Conservation (phyloP, 2,888 invertebrate species). For the Myathropa florea region DNA sequence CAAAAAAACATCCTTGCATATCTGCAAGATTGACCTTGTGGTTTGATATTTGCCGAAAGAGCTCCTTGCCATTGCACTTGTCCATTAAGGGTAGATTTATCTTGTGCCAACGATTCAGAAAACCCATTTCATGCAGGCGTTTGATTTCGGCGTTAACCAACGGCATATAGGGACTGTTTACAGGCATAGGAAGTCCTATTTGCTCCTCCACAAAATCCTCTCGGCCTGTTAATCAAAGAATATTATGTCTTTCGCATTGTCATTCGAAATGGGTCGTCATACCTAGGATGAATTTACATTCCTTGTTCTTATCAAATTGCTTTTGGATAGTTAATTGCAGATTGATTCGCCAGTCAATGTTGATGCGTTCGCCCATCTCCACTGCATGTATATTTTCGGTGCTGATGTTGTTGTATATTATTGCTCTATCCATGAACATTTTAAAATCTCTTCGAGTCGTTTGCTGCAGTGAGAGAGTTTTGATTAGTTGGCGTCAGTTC, state of each 20-base stretch:
- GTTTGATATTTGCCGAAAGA: slow-evolving; percentile 87
- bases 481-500: background rate
- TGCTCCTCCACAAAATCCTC: slow-evolving; percentile 91
- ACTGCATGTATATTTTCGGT: slow-evolving; percentile 83
- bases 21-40: slow-evolving; percentile 94
- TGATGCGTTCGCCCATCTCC: slow-evolving; percentile 85
- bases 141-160: slow-evolving; percentile 90
- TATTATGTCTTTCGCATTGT: background rate
- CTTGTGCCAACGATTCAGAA: slow-evolving; percentile 91
- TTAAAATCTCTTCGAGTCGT: slow-evolving; percentile 75
- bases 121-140: slow-evolving; percentile 91
- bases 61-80: slow-evolving; percentile 87
- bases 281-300: slow-evolving; percentile 90
- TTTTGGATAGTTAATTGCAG: slow-evolving; percentile 87
- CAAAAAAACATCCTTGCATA: slow-evolving; percentile 96
- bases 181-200: slow-evolving; percentile 88
- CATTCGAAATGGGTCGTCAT: slow-evolving; percentile 30
- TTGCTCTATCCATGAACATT: slow-evolving; percentile 83
- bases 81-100: slow-evolving; percentile 90
- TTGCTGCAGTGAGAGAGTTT: background rate
- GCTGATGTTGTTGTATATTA: slow-evolving; percentile 81
- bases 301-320: slow-evolving; percentile 85
- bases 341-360: slow-evolving; percentile 91
- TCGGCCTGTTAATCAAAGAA: slow-evolving; percentile 81
- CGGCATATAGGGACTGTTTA: slow-evolving; percentile 88